Evolutionary conservation across 2,888 invertebrate species (phyloP).

Genomic region (Erebia ligea): DNA sequence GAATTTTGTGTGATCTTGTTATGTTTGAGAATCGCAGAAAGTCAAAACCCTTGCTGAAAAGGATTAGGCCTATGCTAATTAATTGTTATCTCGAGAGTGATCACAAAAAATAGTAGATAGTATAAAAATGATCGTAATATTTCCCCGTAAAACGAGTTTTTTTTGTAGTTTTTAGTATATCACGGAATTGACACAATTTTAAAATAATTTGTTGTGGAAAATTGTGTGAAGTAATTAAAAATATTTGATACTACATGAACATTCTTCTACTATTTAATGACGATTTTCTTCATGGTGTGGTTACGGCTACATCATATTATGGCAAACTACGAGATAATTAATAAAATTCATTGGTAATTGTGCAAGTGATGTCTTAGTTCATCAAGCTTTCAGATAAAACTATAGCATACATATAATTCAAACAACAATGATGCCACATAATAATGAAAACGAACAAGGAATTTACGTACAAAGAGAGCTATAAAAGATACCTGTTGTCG

Average conservation of each 20-base stretch:
- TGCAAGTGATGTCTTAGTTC: neutral
- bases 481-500: constrained; percentile 87
- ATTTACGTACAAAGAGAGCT: constrained; percentile 20
- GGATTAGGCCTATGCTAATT: neutral
- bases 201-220: neutral
- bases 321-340: constrained; percentile 2
- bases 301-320: neutral
- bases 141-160: neutral
- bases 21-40: neutral
- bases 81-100: neutral
- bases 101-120: too few relatives aligned
- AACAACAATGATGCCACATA: neutral
- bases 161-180: neutral
- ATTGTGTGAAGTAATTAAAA: neutral
- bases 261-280: neutral
- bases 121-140: too few relatives aligned
- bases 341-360: neutral
- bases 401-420: constrained; percentile 1
- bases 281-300: neutral
- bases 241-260: neutral
- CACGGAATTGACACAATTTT: neutral
- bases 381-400: constrained; percentile 4
- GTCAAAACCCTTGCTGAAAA: neutral
- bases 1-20: too few relatives aligned
- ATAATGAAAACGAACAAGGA: constrained; percentile 26